Evolutionary conservation across 2,888 invertebrate genomes (phyloP).

Genomic region (Augiades crinisus): DNA sequence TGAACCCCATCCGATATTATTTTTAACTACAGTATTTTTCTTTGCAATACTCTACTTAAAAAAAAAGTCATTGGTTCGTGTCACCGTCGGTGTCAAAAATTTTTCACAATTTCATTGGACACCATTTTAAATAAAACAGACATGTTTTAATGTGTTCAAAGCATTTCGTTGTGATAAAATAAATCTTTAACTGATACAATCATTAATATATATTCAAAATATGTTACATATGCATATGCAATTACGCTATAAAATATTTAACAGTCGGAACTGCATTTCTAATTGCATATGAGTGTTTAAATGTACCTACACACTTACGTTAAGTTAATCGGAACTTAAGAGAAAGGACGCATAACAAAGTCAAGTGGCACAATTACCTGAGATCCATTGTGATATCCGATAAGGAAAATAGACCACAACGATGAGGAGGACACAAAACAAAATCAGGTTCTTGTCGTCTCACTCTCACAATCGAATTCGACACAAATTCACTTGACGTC

Average conservation of each 20-base stretch:
- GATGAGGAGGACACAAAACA: slow-evolving; percentile 31
- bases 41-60: no score
- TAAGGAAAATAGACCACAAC: slow-evolving; percentile 12
- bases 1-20: no score
- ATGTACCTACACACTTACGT: slow-evolving; percentile 21
- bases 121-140: no score
- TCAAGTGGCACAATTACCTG: slow-evolving; percentile 49
- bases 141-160: no score
- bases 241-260: slow-evolving; percentile 11
- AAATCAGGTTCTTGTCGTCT: slow-evolving; percentile 24
- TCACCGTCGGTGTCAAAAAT: no score
- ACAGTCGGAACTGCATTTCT: slow-evolving; percentile 13
- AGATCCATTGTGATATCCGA: slow-evolving; percentile 50
- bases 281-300: slow-evolving; percentile 11
- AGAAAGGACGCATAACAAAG: slow-evolving; percentile 17
- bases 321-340: slow-evolving; percentile 13
- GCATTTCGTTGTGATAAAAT: neutral
- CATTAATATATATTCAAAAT: neutral
- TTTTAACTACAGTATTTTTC: no score
- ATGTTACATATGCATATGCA: slow-evolving; percentile 6
- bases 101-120: no score
- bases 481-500: slow-evolving; percentile 13
- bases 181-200: neutral
- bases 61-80: no score
- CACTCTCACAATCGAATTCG: slow-evolving; percentile 31